Percentiles rank a stretch among this genome's conserved stretches.
Conservation (phyloP, 2,888 invertebrate genomes). For the Troglohyphantes excavatus region DNA sequence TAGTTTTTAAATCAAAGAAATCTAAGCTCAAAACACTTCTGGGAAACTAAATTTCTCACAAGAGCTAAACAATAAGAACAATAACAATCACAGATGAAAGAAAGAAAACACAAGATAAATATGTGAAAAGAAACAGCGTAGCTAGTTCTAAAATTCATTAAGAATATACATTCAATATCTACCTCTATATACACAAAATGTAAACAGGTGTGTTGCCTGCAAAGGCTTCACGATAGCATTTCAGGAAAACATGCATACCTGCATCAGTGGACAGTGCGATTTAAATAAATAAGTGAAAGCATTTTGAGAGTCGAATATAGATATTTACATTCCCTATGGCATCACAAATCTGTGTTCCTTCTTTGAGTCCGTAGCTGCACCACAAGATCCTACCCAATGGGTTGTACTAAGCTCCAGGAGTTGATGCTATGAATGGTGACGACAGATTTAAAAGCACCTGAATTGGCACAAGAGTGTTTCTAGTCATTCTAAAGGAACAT, state of each 20-base stretch:
- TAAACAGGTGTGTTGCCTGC: slow-evolving; percentile 56
- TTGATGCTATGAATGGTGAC: slow-evolving; percentile 62
- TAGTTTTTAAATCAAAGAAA: not conserved
- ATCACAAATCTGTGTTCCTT: slow-evolving; percentile 32
- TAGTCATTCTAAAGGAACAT: slow-evolving; percentile 64
- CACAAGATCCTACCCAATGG: slow-evolving; percentile 42
- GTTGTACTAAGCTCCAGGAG: slow-evolving; percentile 76
- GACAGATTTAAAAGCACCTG: slow-evolving; percentile 67
- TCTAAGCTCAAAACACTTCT: not conserved
- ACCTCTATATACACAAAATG: slow-evolving; percentile 65
- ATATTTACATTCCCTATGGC: slow-evolving; percentile 43
- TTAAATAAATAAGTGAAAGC: slow-evolving; percentile 69
- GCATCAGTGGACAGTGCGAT: slow-evolving; percentile 73
- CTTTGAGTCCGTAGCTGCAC: slow-evolving; percentile 62
- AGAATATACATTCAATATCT: slow-evolving; percentile 22
- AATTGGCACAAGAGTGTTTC: slow-evolving; percentile 67
- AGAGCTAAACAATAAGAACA: not conserved
- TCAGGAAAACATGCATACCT: slow-evolving; percentile 63
- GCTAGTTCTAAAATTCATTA: slow-evolving; percentile 40
- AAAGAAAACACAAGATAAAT: not conserved
- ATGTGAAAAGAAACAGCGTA: slow-evolving; percentile 9
- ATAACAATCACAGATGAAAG: slow-evolving; percentile 16
- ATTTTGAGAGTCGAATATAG: slow-evolving; percentile 37
- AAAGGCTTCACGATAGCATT: slow-evolving; percentile 34
- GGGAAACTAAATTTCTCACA: not conserved